Percentiles rank a stretch among this genome's conserved stretches.
Conservation (phyloP, 2,113 vertebrate genomes). For the Morone chrysops region DNA sequence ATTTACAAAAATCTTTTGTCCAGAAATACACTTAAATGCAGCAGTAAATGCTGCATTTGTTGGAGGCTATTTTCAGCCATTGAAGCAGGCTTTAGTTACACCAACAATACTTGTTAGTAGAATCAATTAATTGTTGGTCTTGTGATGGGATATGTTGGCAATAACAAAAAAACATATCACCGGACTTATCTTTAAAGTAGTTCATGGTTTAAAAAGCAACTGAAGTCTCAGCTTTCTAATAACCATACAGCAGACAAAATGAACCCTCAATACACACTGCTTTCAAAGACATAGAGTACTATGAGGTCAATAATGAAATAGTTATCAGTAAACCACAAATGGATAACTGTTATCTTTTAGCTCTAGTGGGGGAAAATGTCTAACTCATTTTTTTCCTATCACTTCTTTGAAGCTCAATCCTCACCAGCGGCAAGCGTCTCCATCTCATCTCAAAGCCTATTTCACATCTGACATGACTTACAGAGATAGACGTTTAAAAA, state of each 20-base stretch:
- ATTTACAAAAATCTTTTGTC: too few species aligned
- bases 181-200: neutral
- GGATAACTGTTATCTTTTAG: neutral
- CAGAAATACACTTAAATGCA: too few species aligned
- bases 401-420: neutral
- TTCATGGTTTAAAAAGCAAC: neutral
- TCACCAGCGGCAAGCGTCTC: neutral
- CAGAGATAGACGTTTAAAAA: constrained; percentile 27
- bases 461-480: constrained; percentile 41
- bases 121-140: neutral
- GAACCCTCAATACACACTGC: too few species aligned
- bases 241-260: neutral
- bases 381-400: neutral
- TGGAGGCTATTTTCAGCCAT: neutral
- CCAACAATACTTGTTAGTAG: neutral
- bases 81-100: neutral
- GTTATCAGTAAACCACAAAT: neutral
- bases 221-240: neutral
- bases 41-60: too few species aligned
- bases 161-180: neutral
- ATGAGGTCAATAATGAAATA: neutral
- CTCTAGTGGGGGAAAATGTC: too few species aligned
- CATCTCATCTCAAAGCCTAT: constrained; percentile 23
- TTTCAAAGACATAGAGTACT: neutral
- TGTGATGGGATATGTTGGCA: neutral